phyloP scores from a whole-genome alignment of 2,797 vertebrate species.

The Sarcophilus harrisii region DNA sequence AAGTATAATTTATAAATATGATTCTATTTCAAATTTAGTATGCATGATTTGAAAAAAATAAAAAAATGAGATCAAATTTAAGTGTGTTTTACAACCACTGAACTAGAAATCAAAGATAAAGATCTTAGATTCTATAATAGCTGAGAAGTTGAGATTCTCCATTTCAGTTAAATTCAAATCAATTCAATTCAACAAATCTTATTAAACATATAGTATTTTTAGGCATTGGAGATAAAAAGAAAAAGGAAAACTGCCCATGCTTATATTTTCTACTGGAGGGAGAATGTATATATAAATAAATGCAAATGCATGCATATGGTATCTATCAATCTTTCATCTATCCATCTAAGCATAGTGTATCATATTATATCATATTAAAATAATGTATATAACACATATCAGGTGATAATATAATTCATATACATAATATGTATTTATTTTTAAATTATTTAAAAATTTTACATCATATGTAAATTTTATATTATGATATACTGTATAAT shows the following conservation, averaged over 20 bases:
- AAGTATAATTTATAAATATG: not conserved
- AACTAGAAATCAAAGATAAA: not conserved
- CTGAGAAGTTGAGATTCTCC: not conserved
- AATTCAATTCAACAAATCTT: not conserved
- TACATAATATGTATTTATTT: not conserved
- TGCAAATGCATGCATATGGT: not conserved
- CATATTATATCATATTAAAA: not conserved
- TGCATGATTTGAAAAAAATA: not conserved
- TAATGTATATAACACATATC: not conserved
- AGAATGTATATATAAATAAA: not conserved
- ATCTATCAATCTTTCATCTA: not conserved
- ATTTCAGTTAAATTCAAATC: not conserved
- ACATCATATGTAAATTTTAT: not conserved
- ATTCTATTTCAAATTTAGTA: not conserved
- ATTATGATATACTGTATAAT: not conserved
- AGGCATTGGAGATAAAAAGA: not conserved
- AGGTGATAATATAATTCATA: no score
- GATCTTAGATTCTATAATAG: not conserved
- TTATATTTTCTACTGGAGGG: not conserved
- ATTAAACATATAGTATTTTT: not conserved
- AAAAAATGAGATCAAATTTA: constrained; percentile 8
- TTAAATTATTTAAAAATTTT: not conserved
- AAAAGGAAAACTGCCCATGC: not conserved
- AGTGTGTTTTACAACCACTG: constrained; percentile 37
- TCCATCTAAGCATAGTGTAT: not conserved